Evolutionary conservation across 2,888 invertebrate genomes (phyloP), one percentile per base, ranked within the genome.

Genomic region (Rhogogaster chlorosoma): DNA sequence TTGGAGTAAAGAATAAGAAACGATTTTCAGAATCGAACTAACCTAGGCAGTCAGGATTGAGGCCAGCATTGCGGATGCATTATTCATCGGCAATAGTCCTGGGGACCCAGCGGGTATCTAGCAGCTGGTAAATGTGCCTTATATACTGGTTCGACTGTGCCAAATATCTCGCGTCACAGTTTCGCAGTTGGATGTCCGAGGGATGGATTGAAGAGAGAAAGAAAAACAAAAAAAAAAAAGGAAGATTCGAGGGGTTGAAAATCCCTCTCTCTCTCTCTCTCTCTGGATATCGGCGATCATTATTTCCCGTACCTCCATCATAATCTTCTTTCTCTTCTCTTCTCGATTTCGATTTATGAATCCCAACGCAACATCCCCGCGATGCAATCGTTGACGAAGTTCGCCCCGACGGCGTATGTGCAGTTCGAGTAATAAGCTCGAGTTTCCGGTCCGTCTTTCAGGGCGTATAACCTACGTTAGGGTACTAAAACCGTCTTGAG

Each of bases 401-500:
- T 45, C 15, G 45, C 4, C 12, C 45, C 12, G 45, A 45, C 15
- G 15, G 45, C 4, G 45, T 15, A 12, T 45, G 45, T 45, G 45
- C 45, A 12, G 45, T 45, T n/a, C n/a, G 4, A 45, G 45, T 12
- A 45, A 45, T 45, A 45, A 15, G 15, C 3, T 2, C 15, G 22
- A n/a, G 53, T 18, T 22, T n/a, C 26, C 9, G 0, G 29, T 2
- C 64, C 64, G 15, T 45, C 7, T 32, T 1, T 67, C 10, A 73
- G 22, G 73, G 42, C 26, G 42, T 26, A 15, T 73, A 73, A 73
- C 73, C 42, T 22, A 42, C 22, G 73, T 73, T 73, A 22, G 42
- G 73, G 42, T 26, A 73, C 38, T 73, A 73, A 73, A 73, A 73
- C 38, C 73, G 42, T 73, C 73, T 73, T 42, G 73, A 73, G 73